These are phyloP conservation scores for Eutolmus rufibarbis DNA, from an alignment of 2,888 invertebrate species.

Conservation along the genomic window DNA sequence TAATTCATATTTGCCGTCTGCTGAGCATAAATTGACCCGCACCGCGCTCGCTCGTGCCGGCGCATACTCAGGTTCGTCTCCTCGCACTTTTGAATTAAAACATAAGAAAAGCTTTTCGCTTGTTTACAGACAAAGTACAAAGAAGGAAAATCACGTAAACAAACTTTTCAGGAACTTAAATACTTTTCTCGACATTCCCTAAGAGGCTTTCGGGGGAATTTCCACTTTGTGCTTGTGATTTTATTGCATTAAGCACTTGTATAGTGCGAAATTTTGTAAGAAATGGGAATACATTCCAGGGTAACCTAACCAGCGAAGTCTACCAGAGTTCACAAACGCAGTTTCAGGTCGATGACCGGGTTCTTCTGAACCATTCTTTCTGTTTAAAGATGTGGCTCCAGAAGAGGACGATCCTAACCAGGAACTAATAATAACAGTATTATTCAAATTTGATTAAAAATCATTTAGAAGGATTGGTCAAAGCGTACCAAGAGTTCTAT, in stretches of 20 bases:
- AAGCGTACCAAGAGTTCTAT: no score
- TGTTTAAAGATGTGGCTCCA: background rate
- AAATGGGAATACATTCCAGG: background rate
- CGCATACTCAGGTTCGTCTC: background rate
- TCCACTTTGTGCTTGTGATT: slow-evolving; percentile 25
- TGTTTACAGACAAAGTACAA: slow-evolving; percentile 30
- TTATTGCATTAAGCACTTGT: slow-evolving; percentile 25
- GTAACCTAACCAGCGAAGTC: background rate
- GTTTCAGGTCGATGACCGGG: background rate
- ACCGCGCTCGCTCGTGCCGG: background rate
- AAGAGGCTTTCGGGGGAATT: slow-evolving; percentile 28
- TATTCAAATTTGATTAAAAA: no score
- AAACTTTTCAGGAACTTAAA: slow-evolving; percentile 34
- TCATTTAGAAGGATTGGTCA: no score
- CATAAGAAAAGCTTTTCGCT: slow-evolving; percentile 24
- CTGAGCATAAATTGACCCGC: slow-evolving; percentile 24
- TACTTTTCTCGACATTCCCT: slow-evolving; percentile 21
- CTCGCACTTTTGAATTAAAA: slow-evolving; percentile 20
- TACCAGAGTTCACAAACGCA: background rate
- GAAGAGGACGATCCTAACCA: no score
- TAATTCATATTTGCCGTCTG: slow-evolving; percentile 30
- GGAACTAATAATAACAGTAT: no score
- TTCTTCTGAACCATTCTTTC: background rate
- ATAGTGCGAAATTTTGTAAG: slow-evolving; percentile 1
- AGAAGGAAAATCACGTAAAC: slow-evolving; percentile 33